A percentile compares a stretch with the other conserved stretches of the same genome.
Conservation (phyloP, 2,888 invertebrate genomes). For the Caenorhabditis virilis region DNA sequence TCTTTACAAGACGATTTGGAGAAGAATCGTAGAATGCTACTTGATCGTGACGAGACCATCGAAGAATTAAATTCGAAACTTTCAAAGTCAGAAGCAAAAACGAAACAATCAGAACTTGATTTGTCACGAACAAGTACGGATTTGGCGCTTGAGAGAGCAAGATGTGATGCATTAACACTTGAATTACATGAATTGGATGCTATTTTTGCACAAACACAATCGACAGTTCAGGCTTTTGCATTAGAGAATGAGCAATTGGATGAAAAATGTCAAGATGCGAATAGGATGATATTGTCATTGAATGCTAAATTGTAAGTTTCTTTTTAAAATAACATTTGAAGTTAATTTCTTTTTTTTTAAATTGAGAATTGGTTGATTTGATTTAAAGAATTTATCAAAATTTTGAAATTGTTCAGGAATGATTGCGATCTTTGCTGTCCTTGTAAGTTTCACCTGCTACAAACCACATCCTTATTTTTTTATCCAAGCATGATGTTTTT, state of each 20-base stretch:
- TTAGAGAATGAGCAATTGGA: slow-evolving; percentile 34
- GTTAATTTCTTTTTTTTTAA: background rate
- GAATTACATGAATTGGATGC: slow-evolving; percentile 33
- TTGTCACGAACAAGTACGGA: slow-evolving; percentile 28
- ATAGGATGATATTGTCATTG: slow-evolving; percentile 22
- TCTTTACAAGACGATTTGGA: slow-evolving; percentile 29
- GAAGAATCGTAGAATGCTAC: slow-evolving; percentile 15
- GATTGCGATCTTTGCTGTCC: slow-evolving; percentile 37
- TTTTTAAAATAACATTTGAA: background rate
- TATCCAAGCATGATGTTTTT: background rate
- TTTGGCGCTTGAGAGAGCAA: slow-evolving; percentile 29
- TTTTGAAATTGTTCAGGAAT: slow-evolving; percentile 26
- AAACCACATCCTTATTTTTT: background rate
- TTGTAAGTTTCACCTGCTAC: slow-evolving; percentile 13
- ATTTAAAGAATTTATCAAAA: too few relatives aligned
- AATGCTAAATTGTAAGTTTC: slow-evolving; percentile 36
- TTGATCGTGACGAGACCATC: slow-evolving; percentile 27
- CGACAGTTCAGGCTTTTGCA: slow-evolving; percentile 32
- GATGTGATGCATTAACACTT: slow-evolving; percentile 28
- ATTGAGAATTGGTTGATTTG: background rate
- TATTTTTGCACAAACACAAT: slow-evolving; percentile 33
- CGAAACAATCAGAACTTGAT: slow-evolving; percentile 25
- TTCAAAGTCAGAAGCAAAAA: slow-evolving; percentile 21
- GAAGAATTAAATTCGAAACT: slow-evolving; percentile 22
- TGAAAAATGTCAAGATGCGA: slow-evolving; percentile 23